Evolutionary conservation across 1,140 invertebrate species (phyloP), one percentile per base, ranked within the genome.

Genomic region (Hyphantria cunea): DNA sequence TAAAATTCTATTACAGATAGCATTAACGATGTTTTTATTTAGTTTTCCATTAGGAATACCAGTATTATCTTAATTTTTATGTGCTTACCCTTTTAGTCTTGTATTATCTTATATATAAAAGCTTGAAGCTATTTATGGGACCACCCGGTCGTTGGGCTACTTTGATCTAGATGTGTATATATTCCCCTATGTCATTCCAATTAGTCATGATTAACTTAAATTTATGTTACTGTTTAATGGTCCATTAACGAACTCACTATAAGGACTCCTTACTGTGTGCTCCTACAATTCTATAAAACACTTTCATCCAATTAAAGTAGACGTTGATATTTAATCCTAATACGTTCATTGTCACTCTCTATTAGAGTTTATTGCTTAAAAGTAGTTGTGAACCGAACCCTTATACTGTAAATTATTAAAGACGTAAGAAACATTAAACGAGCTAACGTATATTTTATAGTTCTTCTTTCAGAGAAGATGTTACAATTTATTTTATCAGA

Each of bases 141-240:
- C 87, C 85, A 88, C 87, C 83, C 84, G 81, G 65, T 68, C 70
- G 79, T 73, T 70, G 68, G 68, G 71, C 65, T 76, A 68, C 67
- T 65, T 72, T 68, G 71, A 74, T 80, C 73, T 74, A 65, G 56
- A 60, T 60, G 47, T 41, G 48, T 51, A 11, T 64, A 64, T 72
- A 54, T 72, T 66, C 49, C 80, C 75, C 72, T 71, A 76, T 83
- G 72, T 78, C 76, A 82, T 65, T 78, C 71, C 80, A 89, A 87
- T 90, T 88, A 85, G 83, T 87, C 83, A 87, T 85, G 84, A 90
- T 90, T 85, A 86, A 84, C 69, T 82, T 72, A 76, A 87, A 88
- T 90, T 87, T 90, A 88, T 90, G 73, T 74, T 74, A 78, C 79
- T 72, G 74, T 89, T 88, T 87, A 78, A 90, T 86, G 83, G 82